Evolutionary conservation across 2,797 vertebrate genomes (phyloP).

Genomic region (Pangasius mekongensis): DNA sequence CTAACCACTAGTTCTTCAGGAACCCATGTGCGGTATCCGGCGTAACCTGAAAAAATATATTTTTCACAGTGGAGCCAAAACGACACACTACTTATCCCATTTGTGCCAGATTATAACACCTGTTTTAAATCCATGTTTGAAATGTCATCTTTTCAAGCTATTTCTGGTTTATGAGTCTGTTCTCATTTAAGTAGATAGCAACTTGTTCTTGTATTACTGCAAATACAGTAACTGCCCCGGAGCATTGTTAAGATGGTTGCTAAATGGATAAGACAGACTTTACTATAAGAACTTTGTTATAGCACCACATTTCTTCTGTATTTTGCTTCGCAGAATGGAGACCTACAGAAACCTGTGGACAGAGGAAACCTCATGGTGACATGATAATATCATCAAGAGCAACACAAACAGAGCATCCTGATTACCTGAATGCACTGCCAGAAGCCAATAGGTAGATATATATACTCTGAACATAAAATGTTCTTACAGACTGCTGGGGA

Average conservation of each 20-base stretch:
- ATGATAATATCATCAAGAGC: conserved; percentile 18
- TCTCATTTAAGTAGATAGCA: background rate
- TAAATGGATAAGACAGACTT: background rate
- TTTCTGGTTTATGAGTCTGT: background rate
- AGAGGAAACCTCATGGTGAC: conserved; percentile 8
- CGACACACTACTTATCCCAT: background rate
- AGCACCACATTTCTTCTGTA: background rate
- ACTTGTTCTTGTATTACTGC: background rate
- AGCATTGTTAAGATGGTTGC: background rate
- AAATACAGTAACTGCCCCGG: background rate
- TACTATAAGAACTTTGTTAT: background rate
- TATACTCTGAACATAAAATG: background rate
- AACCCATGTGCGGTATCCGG: background rate
- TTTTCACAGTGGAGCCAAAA: background rate
- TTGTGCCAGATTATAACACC: background rate
- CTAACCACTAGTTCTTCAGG: no score
- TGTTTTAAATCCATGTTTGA: background rate
- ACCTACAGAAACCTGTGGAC: conserved; percentile 26
- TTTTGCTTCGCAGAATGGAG: conserved; percentile 25
- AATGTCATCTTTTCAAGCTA: background rate
- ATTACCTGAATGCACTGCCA: conserved; percentile 26
- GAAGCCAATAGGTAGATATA: conserved; percentile 56
- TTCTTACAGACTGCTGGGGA: background rate
- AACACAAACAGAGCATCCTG: conserved; percentile 28
- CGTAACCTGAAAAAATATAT: background rate